These are phyloP conservation scores for Desmodus rotundus DNA, from an alignment of 2,113 vertebrate genomes.

Conservation along the genomic window DNA sequence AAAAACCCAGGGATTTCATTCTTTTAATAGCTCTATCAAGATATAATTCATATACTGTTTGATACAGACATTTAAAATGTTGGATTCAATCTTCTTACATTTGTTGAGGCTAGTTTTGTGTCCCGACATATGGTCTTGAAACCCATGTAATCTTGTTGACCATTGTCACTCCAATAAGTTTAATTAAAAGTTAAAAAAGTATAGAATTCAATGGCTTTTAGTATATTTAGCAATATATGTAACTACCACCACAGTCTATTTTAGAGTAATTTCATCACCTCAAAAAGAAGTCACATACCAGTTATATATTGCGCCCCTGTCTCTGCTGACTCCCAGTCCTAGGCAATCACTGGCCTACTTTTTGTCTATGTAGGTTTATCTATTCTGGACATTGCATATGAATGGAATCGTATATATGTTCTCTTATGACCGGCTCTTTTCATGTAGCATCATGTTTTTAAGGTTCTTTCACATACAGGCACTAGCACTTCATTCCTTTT, in stretches of 20 bases:
- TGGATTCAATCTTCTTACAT: neutral
- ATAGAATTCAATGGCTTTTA: neutral
- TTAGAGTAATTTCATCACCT: neutral
- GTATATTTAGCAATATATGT: neutral
- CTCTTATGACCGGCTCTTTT: neutral
- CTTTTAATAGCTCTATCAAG: neutral
- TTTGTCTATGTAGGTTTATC: neutral
- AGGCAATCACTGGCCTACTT: neutral
- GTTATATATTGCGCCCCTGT: neutral
- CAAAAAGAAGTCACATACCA: neutral
- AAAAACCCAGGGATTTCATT: neutral
- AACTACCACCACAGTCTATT: neutral
- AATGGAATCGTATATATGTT: neutral
- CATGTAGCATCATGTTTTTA: neutral
- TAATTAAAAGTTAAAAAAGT: neutral
- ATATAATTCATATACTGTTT: neutral
- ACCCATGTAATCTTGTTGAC: neutral
- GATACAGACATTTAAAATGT: neutral
- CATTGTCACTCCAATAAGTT: neutral
- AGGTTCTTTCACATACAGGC: neutral
- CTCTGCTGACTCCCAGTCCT: neutral
- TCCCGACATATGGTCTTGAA: neutral
- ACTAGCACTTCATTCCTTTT: neutral
- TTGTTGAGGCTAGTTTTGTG: neutral
- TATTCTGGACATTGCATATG: neutral